Base-by-base conservation (phyloP, 2,888 invertebrate genomes). In the Tridacna gigas region DNA sequence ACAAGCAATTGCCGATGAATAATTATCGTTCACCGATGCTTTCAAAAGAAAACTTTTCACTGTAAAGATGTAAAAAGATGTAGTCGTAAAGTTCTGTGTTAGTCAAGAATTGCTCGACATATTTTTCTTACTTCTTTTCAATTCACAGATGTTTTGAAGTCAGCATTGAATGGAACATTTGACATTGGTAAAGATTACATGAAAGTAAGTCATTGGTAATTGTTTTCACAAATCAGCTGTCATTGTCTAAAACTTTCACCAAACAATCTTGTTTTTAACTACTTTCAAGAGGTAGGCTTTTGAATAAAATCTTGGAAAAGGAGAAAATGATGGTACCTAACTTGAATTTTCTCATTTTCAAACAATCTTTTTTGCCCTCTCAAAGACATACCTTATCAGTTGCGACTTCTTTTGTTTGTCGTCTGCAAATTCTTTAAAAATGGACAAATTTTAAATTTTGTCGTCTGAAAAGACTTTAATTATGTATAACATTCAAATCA, bases 151-250 rank as follows among this genome's bases (percentile, higher is more conserved):
- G 78, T 90, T 13, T 79, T 90, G 51, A 84, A 83, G 37, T 76
- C 83, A 18, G 85, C 88, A 20, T 26, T 89, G 37, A 89, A 88
- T 73, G 89, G 89, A 18, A 80, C 83, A 13, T 90, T 90, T 78
- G 88, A 86, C 75, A 88, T 90, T n/a, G 83, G 84, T 7, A 84
- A 87, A 12, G 82, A 88, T 12, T 90, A 89, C 56, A 88, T 88
- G 89, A 83, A 89, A 75, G 89, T 89, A 80, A 79, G 82, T 74
- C 3, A 37, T 7, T 37, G 37, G 37, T 2, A 37, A 37, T 37
- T 2, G 37, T 37, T 37, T 37, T 37, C 37, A 37, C 7, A 37
- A 37, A 37, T 37, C 37, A 37, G 37, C 2, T 7, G 37, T 37
- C 37, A 37, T 7, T 37, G 37, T 37, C 37, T 37, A 37, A 37